These are phyloP conservation scores for Tricholaema leucomelas DNA, from an alignment of 2,113 vertebrate genomes.

Conservation along the genomic window DNA sequence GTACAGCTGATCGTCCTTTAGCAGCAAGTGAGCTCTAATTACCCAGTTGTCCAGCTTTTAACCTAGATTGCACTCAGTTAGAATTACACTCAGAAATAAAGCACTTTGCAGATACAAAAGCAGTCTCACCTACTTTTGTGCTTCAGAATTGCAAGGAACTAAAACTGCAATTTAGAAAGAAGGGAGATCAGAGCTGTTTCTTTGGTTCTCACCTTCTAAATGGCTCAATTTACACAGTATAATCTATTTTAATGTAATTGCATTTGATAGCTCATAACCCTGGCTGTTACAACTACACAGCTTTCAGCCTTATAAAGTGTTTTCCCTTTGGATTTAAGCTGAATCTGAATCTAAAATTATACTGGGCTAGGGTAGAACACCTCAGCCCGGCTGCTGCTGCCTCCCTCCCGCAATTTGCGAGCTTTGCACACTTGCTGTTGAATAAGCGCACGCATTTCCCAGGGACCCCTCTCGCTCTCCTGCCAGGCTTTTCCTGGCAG, in stretches of 20 bases:
- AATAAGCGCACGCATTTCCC: constrained; percentile 90
- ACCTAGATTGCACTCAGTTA: constrained; percentile 83
- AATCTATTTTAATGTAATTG: constrained; percentile 85
- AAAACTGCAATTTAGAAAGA: constrained; percentile 77
- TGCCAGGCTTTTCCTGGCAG: constrained; percentile 65
- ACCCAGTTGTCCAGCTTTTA: constrained; percentile 85
- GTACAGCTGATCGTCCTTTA: constrained; percentile 77
- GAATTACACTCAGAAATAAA: constrained; percentile 81
- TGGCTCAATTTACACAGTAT: constrained; percentile 81
- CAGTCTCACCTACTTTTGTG: constrained; percentile 79
- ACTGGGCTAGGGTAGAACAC: constrained; percentile 74
- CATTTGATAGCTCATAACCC: constrained; percentile 81
- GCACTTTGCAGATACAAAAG: constrained; percentile 82
- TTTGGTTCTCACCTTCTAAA: constrained; percentile 82
- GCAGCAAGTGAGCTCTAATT: constrained; percentile 80
- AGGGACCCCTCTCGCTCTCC: constrained; percentile 80
- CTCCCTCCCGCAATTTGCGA: constrained; percentile 82
- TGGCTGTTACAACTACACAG: constrained; percentile 73
- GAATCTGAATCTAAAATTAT: constrained; percentile 82
- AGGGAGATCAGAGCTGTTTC: constrained; percentile 73
- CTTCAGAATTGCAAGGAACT: constrained; percentile 79
- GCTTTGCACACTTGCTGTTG: constrained; percentile 84
- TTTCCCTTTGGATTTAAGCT: constrained; percentile 84
- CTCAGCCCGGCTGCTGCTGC: constrained; percentile 75
- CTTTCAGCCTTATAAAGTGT: constrained; percentile 77